Conservation (phyloP, 2,888 invertebrate genomes). For the Calameuta idolon region DNA sequence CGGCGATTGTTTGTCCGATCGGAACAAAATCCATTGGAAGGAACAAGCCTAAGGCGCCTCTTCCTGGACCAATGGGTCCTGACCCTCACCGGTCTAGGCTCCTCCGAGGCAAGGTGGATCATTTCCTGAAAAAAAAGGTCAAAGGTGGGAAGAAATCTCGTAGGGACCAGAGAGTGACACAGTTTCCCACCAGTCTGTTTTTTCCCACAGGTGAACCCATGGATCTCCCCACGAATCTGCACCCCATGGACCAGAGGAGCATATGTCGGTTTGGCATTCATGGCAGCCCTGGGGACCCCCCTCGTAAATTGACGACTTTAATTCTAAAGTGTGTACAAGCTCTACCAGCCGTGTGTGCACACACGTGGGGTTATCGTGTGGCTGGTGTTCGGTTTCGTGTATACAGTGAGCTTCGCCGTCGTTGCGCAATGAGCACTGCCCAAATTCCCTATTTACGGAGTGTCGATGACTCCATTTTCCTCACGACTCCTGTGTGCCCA, state of each 20-base stretch:
- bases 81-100: background rate
- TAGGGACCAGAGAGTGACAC: slow-evolving; percentile 22
- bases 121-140: background rate
- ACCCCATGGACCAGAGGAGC: slow-evolving; percentile 28
- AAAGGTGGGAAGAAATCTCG: slow-evolving; percentile 9
- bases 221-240: slow-evolving; percentile 22
- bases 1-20: background rate
- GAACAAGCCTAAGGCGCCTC: background rate
- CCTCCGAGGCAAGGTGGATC: background rate
- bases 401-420: background rate
- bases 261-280: slow-evolving; percentile 26
- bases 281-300: background rate
- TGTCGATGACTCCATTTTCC: background rate
- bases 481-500: background rate
- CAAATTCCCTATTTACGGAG: background rate
- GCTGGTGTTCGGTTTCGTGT: slow-evolving; percentile 8
- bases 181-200: slow-evolving; percentile 36
- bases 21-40: background rate
- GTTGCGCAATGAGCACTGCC: background rate
- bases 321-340: slow-evolving; percentile 10
- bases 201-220: slow-evolving; percentile 40
- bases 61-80: background rate
- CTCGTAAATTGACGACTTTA: slow-evolving; percentile 10
- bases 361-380: slow-evolving; percentile 2
- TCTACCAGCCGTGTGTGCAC: background rate